Evolutionary conservation across 2,113 vertebrate species (phyloP).

Genomic region (Poeciliopsis occidentalis): DNA sequence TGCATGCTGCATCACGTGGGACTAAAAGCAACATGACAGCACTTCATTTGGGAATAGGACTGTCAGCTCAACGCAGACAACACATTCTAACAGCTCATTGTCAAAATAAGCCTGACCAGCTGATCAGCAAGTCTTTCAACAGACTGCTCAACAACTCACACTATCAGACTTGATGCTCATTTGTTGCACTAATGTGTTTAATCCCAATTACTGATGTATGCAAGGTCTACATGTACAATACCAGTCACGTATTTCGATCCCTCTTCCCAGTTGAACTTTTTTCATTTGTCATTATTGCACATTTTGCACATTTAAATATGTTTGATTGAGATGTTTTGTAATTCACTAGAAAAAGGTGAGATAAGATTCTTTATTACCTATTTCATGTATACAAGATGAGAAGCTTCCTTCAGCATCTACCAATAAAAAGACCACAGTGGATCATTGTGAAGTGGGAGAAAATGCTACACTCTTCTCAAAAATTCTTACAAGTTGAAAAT

Average conservation of each 20-base stretch:
- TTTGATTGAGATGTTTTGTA: too few relatives aligned
- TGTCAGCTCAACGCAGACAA: background rate
- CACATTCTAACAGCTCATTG: conserved; percentile 10
- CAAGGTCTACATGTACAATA: background rate
- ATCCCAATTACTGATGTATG: background rate
- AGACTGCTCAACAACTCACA: conserved; percentile 34
- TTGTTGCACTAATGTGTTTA: conserved; percentile 10
- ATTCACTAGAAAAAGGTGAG: too few relatives aligned
- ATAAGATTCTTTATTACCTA: background rate
- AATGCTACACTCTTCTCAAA: too few relatives aligned
- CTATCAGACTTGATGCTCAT: conserved; percentile 35
- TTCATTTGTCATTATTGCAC: background rate
- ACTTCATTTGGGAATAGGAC: conserved; percentile 19
- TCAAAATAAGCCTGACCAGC: conserved; percentile 21
- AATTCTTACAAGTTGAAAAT: too few relatives aligned
- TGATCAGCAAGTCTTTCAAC: conserved; percentile 31
- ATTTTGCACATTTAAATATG: background rate
- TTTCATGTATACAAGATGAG: background rate
- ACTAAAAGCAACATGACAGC: conserved; percentile 19
- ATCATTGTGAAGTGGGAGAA: too few relatives aligned
- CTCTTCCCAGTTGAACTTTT: background rate
- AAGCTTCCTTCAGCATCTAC: background rate
- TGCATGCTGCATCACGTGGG: conserved; percentile 13
- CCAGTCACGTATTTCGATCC: background rate
- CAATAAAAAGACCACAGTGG: background rate